A percentile compares a stretch with the other conserved stretches of the same genome.
Conservation (phyloP, 2,113 vertebrate genomes). For the Crotalus tigris region DNA sequence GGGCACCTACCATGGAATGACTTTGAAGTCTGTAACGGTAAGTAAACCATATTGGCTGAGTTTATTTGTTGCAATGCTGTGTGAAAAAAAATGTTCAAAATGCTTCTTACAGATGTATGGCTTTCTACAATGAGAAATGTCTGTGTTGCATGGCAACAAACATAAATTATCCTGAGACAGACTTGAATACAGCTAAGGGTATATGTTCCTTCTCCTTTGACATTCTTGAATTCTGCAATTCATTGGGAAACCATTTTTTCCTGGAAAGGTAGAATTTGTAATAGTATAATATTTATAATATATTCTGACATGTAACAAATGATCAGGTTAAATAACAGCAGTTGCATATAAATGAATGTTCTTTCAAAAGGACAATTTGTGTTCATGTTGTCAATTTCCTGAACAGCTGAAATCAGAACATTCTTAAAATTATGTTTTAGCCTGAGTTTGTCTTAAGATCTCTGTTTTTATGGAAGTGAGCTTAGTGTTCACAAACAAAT, state of each 20-base stretch:
- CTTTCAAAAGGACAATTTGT: background rate
- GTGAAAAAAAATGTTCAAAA: accelerated
- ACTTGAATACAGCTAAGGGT: accelerated
- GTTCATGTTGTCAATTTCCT: constrained; percentile 4
- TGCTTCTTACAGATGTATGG: accelerated
- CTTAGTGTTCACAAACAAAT: constrained; percentile 50
- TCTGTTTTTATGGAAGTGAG: constrained; percentile 24
- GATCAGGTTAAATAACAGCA: background rate
- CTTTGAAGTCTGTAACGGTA: constrained; percentile 98
- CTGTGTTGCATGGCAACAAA: background rate
- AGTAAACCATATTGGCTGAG: constrained; percentile 53
- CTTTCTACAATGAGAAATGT: background rate
- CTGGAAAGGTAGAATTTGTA: background rate
- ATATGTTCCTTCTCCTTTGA: background rate
- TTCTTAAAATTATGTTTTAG: background rate
- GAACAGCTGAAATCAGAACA: constrained; percentile 2
- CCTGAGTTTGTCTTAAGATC: constrained; percentile 15
- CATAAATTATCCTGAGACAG: background rate
- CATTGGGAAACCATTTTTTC: background rate
- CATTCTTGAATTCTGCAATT: background rate
- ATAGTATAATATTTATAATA: background rate
- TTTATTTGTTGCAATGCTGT: background rate
- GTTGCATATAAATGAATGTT: background rate
- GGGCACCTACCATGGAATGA: constrained; percentile 99
- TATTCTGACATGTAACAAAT: background rate